Base-by-base conservation (phyloP, 2,888 invertebrate species). In the Leucophenga maculata region DNA sequence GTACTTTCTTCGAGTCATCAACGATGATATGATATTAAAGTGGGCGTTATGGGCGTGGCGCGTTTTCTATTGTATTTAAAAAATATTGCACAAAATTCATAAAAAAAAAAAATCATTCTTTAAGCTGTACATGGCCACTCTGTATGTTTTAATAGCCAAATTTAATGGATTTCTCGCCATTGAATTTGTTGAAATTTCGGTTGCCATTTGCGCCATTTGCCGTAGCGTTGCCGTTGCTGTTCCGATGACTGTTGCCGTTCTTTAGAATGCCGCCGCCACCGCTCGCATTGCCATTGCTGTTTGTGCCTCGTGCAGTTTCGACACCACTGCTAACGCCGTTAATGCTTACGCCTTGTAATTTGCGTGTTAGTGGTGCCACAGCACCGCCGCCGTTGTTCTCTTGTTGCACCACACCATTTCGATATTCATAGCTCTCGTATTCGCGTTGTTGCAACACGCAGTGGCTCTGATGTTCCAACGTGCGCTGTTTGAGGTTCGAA, bases 401-500 rank as follows among this genome's bases (percentile, higher is more conserved):
- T 74, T 71, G 79, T 82, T n/a, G n/a, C n/a, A n/a, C n/a, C n/a
- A 79, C 77, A 13, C 11, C 72, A 72, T 59, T 50, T 18, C 78
- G 78, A 54, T 71, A 79, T 39, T 67, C 20, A 55, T 20, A 26
- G n/a, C 60, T 50, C n/a, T 59, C 65, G 26, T 64, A 68, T 44
- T 66, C 69, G 50, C 68, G 72, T 65, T 57, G 65, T n/a, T 72
- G 72, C 26, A 75, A 46, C 18, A 75, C 75, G 59, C 79, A 79
- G 68, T 79, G 79, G 52, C 78, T 77, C 54, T 73, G 31, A 44
- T 14, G 69, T 54, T 22, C 67, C 46, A 39, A 8, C 2, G n/a
- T 32, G 89, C 92, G 91, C 89, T 92, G 93, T 82, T 91, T 92
- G 81, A 94, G 90, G 90, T 94, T 94, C 68, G 94, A 94, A 85